A percentile compares a stretch with the other conserved stretches of the same genome.
Conservation (phyloP, 1,140 invertebrate genomes). For the Aphaenogaster rudis region DNA sequence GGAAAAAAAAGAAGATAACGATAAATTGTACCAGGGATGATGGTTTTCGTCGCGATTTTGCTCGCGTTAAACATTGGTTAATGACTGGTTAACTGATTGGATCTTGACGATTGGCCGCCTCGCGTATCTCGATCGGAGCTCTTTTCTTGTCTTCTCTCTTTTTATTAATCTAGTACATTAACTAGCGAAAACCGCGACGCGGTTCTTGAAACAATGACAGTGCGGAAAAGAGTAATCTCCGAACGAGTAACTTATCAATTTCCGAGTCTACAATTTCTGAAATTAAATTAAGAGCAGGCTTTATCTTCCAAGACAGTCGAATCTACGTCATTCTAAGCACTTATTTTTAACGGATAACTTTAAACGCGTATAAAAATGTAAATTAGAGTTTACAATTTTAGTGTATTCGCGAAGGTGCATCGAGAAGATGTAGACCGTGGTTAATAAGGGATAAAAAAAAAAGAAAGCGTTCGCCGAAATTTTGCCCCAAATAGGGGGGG, state of each 20-base stretch:
- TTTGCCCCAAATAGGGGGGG: slow-evolving; percentile 10
- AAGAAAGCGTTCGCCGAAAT: slow-evolving; percentile 29
- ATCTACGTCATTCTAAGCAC: neutral
- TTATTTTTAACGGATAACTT: slow-evolving; percentile 8
- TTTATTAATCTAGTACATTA: neutral
- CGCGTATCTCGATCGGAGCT: slow-evolving; percentile 13
- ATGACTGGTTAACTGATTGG: no score
- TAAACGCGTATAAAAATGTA: neutral
- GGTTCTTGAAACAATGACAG: neutral
- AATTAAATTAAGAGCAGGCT: neutral
- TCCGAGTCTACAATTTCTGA: neutral
- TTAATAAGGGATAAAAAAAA: neutral
- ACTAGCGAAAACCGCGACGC: neutral
- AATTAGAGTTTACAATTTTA: slow-evolving; percentile 11
- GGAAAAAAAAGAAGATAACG: neutral
- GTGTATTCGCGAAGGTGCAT: neutral
- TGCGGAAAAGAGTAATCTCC: neutral
- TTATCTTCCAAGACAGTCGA: slow-evolving; percentile 6
- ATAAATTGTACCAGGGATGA: slow-evolving; percentile 8
- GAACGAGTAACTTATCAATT: slow-evolving; percentile 28
- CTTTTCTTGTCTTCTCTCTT: slow-evolving; percentile 21
- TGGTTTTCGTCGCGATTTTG: neutral
- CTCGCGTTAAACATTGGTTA: neutral
- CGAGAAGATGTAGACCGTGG: slow-evolving; percentile 9
- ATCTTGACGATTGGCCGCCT: neutral